Evolutionary conservation across 2,888 invertebrate genomes (phyloP).

Genomic region (Cantharis flavilabris): DNA sequence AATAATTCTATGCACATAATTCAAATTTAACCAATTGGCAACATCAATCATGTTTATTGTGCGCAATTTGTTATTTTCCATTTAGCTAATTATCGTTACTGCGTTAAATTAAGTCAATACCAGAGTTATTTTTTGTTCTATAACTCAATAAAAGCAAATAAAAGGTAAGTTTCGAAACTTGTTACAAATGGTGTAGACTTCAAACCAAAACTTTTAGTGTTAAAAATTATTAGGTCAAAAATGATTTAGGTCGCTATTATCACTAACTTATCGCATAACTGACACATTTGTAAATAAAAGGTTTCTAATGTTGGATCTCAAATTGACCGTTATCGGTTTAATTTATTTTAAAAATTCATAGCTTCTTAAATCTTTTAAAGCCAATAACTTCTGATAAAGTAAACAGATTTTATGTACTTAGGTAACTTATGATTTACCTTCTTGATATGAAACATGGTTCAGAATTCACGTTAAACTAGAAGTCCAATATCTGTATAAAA

Average conservation of each 20-base stretch:
- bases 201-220: neutral
- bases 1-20: neutral
- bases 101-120: neutral
- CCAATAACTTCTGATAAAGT: neutral
- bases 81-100: neutral
- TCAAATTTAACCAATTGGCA: neutral
- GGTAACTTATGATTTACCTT: too few relatives aligned
- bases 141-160: neutral
- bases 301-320: neutral
- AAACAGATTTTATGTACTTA: too few relatives aligned
- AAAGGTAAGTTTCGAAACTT: neutral
- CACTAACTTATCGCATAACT: neutral
- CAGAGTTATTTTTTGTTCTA: neutral
- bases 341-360: neutral
- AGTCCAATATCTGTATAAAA: too few relatives aligned
- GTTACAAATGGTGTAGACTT: neutral
- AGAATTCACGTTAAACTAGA: too few relatives aligned
- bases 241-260: neutral
- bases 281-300: neutral
- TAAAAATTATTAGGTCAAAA: neutral
- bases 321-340: neutral
- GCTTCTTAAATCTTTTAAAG: neutral
- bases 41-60: neutral
- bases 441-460: too few relatives aligned
- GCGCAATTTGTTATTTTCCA: neutral